Base-by-base conservation (phyloP, 2,797 vertebrate genomes). In the Acrossocheilus fasciatus region DNA sequence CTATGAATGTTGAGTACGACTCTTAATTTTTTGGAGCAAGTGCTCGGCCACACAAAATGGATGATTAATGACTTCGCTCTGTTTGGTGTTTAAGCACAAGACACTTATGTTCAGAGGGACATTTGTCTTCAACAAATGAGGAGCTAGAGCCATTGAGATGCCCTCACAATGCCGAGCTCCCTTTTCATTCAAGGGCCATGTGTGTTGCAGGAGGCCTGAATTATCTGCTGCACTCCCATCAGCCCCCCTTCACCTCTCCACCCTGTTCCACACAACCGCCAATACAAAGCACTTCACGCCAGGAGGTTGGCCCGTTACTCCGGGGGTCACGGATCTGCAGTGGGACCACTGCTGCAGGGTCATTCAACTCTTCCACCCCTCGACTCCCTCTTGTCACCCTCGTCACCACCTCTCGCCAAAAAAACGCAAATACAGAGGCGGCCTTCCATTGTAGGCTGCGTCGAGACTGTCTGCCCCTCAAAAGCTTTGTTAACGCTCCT, bases 251-350 rank as follows among this genome's bases (percentile, higher is more conserved):
- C 87, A 84, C 41, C 50, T 86, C 41, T 68, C 74, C 81, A 89
- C 89, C 83, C 89, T 90, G 88, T 88, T 87, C 83, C 90, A 89
- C 70, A 73, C 88, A 89, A 78, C 82, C 85, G 76, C 68, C 82
- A 70, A 73, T 54, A 88, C 90, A 89, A 95, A 93, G 94, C 93
- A 86, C 91, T 94, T 94, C 93, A 92, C 94, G 87, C 93, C 89
- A 90, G 92, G 95, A 94, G 94, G 94, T 91, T 92, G 94, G 91
- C 91, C 85, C 83, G 82, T 92, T 85, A 93, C 94, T 95, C 94
- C 94, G 92, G 92, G 96, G 95, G 95, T 96, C 96, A 96, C 85
- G 88, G 93, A 94, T 89, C 92, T 94, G 91, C 64, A 87, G 92
- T 92, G 83, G 75, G 90, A 87, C 93, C 93, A 92, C 92, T 89